Evolutionary conservation across 2,888 invertebrate genomes (phyloP), one percentile per base, ranked within the genome.

Genomic region (Oxycera nigricornis): DNA sequence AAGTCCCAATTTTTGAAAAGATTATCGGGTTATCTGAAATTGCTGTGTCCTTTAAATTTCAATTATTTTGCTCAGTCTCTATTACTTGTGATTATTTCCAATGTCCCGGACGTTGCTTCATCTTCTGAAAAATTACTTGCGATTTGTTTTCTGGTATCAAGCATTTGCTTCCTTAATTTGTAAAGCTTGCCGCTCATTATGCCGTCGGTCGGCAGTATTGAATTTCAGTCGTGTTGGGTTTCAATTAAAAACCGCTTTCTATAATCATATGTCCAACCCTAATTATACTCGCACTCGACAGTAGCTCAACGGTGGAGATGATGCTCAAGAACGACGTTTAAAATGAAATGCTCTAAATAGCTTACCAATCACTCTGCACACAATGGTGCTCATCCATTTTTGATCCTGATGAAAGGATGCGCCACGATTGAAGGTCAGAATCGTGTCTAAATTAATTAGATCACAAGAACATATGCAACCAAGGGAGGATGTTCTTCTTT

Each of bases 371-470:
- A 26, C 24, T 65, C 41, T 9, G 11, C 4, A 6, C 4, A 39
- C 57, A 61, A 70, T 57, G 39, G 39, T 74, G 74, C 57, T 59
- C 55, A 28, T 62, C 57, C 76, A 73, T 73, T 75, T 76, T 77
- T 76, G 50, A 67, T 57, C 55, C 72, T 11, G 57, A 65, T 52
- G 22, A 75, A 68, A 70, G 75, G 52, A 31, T 70, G 20, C 20
- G 22, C 70, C 31, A 67, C 76, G 73, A 78, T 77, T 75, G 77
- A 79, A 78, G 78, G 76, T 77, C 77, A 77, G 72, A 78, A 73
- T 77, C 77, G 79, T 78, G 79, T 78, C 77, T 77, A 77, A 77
- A 77, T 77, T 78, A 79, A 79, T 79, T 79, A 79, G 72, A 78
- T 67, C 41, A 35, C 35, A 20, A 6, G 46, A 28, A 68, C 68